Evolutionary conservation across 2,888 invertebrate species (phyloP).

Genomic region (Raillietiella orientalis): DNA sequence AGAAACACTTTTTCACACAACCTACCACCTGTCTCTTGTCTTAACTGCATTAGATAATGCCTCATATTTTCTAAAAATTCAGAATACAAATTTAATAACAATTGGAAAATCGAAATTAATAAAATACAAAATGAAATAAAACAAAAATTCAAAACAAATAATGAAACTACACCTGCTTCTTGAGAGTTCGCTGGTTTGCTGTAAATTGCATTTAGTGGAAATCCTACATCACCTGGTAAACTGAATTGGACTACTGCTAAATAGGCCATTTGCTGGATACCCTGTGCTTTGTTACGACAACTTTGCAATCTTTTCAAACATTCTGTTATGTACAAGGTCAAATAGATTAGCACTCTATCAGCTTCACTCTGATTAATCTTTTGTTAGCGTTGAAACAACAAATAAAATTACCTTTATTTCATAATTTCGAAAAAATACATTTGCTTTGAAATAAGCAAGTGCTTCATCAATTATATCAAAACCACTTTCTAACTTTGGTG

Average conservation of each 20-base stretch:
- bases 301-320: slow-evolving; percentile 78
- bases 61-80: slow-evolving; percentile 40
- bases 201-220: slow-evolving; percentile 83
- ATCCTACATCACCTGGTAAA: slow-evolving; percentile 78
- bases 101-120: slow-evolving; percentile 2
- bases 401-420: slow-evolving; percentile 66
- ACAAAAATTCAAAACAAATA: slow-evolving; percentile 3
- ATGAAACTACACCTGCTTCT: slow-evolving; percentile 61
- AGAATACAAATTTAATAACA: slow-evolving; percentile 1
- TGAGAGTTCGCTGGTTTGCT: slow-evolving; percentile 40
- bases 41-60: slow-evolving; percentile 64
- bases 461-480: slow-evolving; percentile 91
- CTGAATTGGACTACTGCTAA: slow-evolving; percentile 80
- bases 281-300: slow-evolving; percentile 42
- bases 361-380: slow-evolving; percentile 89
- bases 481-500: slow-evolving; percentile 22
- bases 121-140: slow-evolving; percentile 1
- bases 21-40: slow-evolving; percentile 76
- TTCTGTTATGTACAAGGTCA: slow-evolving; percentile 88
- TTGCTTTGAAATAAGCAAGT: slow-evolving; percentile 85
- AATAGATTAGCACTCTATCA: slow-evolving; percentile 82
- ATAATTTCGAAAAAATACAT: slow-evolving; percentile 94
- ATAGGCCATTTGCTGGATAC: slow-evolving; percentile 78
- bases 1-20: slow-evolving; percentile 73
- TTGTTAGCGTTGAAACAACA: no score